These are phyloP conservation scores for Orestias chungarensis DNA, from an alignment of 2,797 vertebrate species.

Conservation along the genomic window DNA sequence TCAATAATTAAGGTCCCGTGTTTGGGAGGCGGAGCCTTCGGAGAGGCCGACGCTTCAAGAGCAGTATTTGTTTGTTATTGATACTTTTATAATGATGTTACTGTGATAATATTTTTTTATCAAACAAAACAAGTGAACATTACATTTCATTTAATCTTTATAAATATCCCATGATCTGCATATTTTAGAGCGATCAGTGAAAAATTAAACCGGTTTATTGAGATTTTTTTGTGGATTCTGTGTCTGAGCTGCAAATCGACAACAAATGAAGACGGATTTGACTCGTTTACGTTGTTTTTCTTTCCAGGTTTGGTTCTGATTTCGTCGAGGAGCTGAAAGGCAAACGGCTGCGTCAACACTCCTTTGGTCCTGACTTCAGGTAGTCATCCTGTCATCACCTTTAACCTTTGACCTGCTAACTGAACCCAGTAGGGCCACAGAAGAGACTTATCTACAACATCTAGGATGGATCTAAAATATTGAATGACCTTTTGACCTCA, in stretches of 20 bases:
- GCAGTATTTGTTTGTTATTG: too few relatives aligned
- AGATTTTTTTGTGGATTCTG: too few relatives aligned
- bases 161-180: too few relatives aligned
- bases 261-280: background rate
- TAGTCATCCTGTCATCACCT: background rate
- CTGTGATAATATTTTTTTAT: too few relatives aligned
- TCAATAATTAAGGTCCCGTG: conserved; percentile 47
- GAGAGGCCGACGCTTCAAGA: background rate
- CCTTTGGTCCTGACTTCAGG: background rate
- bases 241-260: background rate
- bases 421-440: background rate
- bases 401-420: background rate
- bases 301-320: background rate
- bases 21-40: conserved; percentile 25
- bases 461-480: background rate
- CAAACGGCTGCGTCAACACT: background rate
- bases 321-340: background rate
- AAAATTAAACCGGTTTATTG: too few relatives aligned
- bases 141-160: too few relatives aligned
- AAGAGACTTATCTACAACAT: too few relatives aligned
- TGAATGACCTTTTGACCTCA: background rate
- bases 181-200: too few relatives aligned
- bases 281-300: background rate
- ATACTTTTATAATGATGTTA: too few relatives aligned
- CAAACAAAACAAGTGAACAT: too few relatives aligned